Base-by-base conservation (phyloP, 2,797 vertebrate genomes). In the Enteromius paludinosus region DNA sequence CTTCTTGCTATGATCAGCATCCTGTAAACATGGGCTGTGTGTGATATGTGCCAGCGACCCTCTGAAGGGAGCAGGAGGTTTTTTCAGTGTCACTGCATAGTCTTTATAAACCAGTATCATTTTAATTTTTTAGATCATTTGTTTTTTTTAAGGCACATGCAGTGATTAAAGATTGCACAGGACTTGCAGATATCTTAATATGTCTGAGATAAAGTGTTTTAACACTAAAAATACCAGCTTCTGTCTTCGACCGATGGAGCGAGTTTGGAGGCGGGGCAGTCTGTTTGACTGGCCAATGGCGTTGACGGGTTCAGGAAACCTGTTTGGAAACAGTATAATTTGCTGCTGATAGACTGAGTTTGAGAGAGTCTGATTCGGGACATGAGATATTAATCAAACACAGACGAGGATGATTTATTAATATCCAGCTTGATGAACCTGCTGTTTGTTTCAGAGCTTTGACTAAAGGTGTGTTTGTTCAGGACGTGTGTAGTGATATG, bases 391-490 rank as follows among this genome's bases (percentile, higher is more conserved):
- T 28, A 64, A 64, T 30, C 14, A 28, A 28, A 15, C 61, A 15
- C 59, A 62, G 25, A 62, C 30, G 61, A 28, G 2, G 14, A 6
- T 64, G 61, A 15, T 64, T 30, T 64, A 64, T 64, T 30, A 8
- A 15, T 64, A 17, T 64, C 5, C 61, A 59, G 23, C n/a, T 25
- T 59, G 56, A 59, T 12, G 11, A 23, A 0, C n/a, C 61, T 64
- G 61, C 61, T 66, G 45, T 52, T 33, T 20, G 49, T 72, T 72
- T 33, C 45, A 72, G 69, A 43, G 66, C 11, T 69, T 17, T 69
- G 66, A 69, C 15, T 45, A 45, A 69, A 69, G 38, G 41, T 70
- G 45, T 30, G 17, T 72, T 52, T 72, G 70, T 49, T 52, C 70
- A 49, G 25, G 45, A 33, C 0, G 45, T 30, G 43, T 52, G 69